Evolutionary conservation across 2,888 invertebrate genomes (phyloP).

Genomic region (Minunthozetes semirufus): DNA sequence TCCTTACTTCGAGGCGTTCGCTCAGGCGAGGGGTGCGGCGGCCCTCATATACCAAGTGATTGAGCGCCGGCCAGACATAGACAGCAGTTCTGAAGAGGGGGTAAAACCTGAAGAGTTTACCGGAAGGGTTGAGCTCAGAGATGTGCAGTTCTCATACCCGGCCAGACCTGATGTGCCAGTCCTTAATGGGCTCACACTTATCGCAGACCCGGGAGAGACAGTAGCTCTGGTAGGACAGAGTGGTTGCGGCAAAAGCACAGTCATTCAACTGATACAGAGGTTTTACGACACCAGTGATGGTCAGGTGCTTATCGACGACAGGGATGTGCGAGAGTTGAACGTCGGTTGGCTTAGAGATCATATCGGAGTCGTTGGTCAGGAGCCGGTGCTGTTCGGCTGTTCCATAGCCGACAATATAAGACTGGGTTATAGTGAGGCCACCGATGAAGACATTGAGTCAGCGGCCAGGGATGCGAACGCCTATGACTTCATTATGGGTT

Average conservation of each 20-base stretch:
- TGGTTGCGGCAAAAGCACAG: constrained; percentile 50
- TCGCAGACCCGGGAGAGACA: constrained; percentile 41
- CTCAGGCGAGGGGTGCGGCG: constrained; percentile 70
- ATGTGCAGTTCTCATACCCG: constrained; percentile 70
- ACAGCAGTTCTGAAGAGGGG: constrained; percentile 19
- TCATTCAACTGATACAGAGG: constrained; percentile 54
- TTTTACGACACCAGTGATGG: constrained; percentile 62
- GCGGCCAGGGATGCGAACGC: constrained; percentile 69
- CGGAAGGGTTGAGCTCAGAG: constrained; percentile 64
- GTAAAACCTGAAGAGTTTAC: constrained; percentile 43
- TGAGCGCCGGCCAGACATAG: constrained; percentile 48
- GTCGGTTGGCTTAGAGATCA: constrained; percentile 50
- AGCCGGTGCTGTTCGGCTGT: constrained; percentile 58
- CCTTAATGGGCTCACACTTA: constrained; percentile 50
- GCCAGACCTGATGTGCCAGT: constrained; percentile 67
- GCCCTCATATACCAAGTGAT: constrained; percentile 53
- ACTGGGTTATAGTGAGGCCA: constrained; percentile 46
- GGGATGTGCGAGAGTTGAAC: constrained; percentile 51
- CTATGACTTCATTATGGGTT: constrained; percentile 60
- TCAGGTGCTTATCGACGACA: constrained; percentile 48
- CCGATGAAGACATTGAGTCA: constrained; percentile 57
- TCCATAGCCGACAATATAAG: constrained; percentile 54
- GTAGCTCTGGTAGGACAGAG: constrained; percentile 49
- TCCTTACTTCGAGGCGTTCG: constrained; percentile 71
- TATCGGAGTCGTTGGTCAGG: constrained; percentile 52